Evolutionary conservation across 2,888 invertebrate genomes (phyloP), one percentile per base, ranked within the genome.

Genomic region (Megaustenia siamemsis): DNA sequence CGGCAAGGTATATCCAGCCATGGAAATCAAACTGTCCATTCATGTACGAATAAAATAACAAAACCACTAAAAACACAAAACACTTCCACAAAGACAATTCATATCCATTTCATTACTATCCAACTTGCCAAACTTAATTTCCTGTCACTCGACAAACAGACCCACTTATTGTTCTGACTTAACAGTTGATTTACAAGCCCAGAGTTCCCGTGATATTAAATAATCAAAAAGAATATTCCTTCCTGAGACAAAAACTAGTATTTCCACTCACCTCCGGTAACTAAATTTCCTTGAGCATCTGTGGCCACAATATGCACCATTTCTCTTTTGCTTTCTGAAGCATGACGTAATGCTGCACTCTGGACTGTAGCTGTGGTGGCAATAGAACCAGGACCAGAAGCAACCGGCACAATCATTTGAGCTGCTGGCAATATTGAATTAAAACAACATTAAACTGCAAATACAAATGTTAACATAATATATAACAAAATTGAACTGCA

Each of bases 221-320:
- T n/a, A n/a, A n/a, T n/a, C n/a, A n/a, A n/a, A n/a, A n/a, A n/a
- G n/a, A n/a, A n/a, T n/a, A n/a, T n/a, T n/a, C n/a, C n/a, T n/a
- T n/a, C n/a, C n/a, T n/a, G n/a, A n/a, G n/a, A n/a, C 21, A 68
- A 68, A 32, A 6, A 10, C 21, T 28, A 15, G 24, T 40, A 40
- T 60, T 0, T 66, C 28, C 32, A 86, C 88, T 84, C 79, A 91
- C 91, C 91, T 86, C 92, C 92, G 28, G 91, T 88, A 5, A 92
- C 88, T 12, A 92, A 68, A 85, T 92, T 91, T 60, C 91, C 91
- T 21, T 88, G 87, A 69, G 90, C 89, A 87, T 93, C 93, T 75
- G 93, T 90, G 15, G 93, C 90, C 18, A 93, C 90, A 79, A 93
- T 93, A 79, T 93, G 93, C 21, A 93, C 91, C 35, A 92, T 92